Percentiles rank a stretch among this genome's conserved stretches.
Conservation (phyloP, 1,140 invertebrate genomes). For the Teleogryllus occipitalis region DNA sequence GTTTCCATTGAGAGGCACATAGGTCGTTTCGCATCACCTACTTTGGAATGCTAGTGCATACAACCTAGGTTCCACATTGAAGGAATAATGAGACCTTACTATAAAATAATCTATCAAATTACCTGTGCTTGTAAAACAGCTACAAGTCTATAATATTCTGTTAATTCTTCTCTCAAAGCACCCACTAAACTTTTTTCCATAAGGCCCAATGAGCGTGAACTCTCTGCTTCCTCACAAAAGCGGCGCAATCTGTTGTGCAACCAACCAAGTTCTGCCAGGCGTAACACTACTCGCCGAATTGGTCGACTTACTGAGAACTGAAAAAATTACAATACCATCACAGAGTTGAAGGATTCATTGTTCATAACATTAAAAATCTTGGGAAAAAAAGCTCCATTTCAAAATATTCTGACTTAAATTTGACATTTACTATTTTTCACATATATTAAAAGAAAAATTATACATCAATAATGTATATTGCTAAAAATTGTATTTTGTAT, state of each 20-base stretch:
- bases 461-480: too few species aligned
- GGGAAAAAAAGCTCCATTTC: too few species aligned
- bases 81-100: too few species aligned
- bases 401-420: too few species aligned
- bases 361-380: not conserved
- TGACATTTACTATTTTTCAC: too few species aligned
- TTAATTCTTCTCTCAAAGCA: constrained; percentile 75
- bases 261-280: constrained; percentile 78
- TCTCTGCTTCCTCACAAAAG: constrained; percentile 51
- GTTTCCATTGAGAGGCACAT: too few species aligned
- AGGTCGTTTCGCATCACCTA: too few species aligned
- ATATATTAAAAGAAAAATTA: too few species aligned
- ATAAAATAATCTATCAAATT: constrained; percentile 10
- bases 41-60: too few species aligned
- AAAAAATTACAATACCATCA: not conserved
- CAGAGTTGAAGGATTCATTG: too few species aligned
- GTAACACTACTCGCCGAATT: constrained; percentile 44
- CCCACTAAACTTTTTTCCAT: constrained; percentile 80
- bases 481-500: too few species aligned
- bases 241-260: constrained; percentile 69
- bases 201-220: constrained; percentile 49
- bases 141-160: constrained; percentile 79
- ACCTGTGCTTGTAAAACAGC: constrained; percentile 80
- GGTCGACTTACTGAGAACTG: constrained; percentile 11
- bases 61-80: too few species aligned